Conservation (phyloP, 2,888 invertebrate species). For the Drosophila hawaiiensis region DNA sequence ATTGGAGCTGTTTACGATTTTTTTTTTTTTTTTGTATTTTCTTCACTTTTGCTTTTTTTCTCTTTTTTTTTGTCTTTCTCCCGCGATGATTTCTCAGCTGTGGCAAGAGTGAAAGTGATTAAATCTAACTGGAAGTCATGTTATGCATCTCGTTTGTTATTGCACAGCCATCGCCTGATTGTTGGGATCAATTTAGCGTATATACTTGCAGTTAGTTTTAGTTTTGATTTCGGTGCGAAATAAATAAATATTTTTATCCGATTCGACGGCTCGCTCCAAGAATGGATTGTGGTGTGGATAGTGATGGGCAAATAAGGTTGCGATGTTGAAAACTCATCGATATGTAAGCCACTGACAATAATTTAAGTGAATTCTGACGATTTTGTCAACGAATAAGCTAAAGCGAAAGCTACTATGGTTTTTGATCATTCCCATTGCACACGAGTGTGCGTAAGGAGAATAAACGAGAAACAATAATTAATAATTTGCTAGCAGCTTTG, state of each 20-base stretch:
- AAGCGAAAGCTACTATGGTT: conserved; percentile 2
- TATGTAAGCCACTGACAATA: conserved; percentile 22
- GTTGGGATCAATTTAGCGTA: neutral
- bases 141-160: conserved; percentile 16
- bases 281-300: conserved; percentile 35
- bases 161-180: conserved; percentile 25
- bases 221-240: conserved; percentile 16
- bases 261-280: conserved; percentile 24
- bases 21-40: conserved; percentile 13
- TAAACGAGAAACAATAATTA: neutral
- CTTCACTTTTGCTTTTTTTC: conserved; percentile 46
- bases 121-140: conserved; percentile 39
- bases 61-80: conserved; percentile 32
- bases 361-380: conserved; percentile 17
- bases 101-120: conserved; percentile 51
- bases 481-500: neutral
- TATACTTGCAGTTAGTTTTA: conserved; percentile 13
- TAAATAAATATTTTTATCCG: conserved; percentile 41
- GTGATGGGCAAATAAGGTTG: conserved; percentile 38
- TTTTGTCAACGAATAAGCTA: neutral
- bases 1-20: conserved; percentile 20
- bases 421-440: too few species aligned
- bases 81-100: conserved; percentile 40
- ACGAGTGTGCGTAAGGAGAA: neutral
- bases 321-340: conserved; percentile 40